Evolutionary conservation across 1,140 invertebrate species (phyloP), one percentile per base, ranked within the genome.

Genomic region (Teleogryllus occipitalis): DNA sequence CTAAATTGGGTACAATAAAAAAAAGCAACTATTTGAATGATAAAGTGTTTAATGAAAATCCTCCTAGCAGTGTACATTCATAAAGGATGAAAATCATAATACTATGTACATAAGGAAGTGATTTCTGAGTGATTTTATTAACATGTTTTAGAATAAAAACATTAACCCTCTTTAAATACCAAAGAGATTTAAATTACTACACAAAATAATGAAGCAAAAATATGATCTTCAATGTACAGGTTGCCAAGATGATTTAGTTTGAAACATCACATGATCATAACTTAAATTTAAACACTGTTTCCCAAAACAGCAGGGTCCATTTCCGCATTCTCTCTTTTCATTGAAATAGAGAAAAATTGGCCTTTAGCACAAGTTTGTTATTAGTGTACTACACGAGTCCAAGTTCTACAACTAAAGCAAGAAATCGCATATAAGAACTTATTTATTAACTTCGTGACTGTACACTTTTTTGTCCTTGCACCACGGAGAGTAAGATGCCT

Each of bases 181-280:
- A 65, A 65, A 65, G 54, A 65, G 54, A 65, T 65, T 65, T 65
- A 18, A 65, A 65, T 65, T 65, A 65, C 54, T 65, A 65, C 54
- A 65, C 54, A 65, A 65, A 18, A 65, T 10, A 65, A 65, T 18
- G 18, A 65, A 14, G 54, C 10, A 65, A 18, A 10, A 65, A 65
- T 14, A 65, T 14, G 10, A 65, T 65, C 7, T 65, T 18, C 54
- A 65, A 14, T 65, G 10, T 65, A 18, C 54, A 65, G 54, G 54
- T 65, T 18, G 18, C 54, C 18, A 65, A 65, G 10, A 15, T 8
- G 49, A 65, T 65, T 10, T 65, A 65, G 18, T 65, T 65, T 65
- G 10, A 65, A 65, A 3, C 54, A 14, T 65, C 54, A 10, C 54
- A 14, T 18, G 54, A 65, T 65, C 54, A 65, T 7, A 65, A 65